A percentile compares a stretch with the other conserved stretches of the same genome.
Conservation (phyloP, 2,113 vertebrate genomes). For the Felis chaus region DNA sequence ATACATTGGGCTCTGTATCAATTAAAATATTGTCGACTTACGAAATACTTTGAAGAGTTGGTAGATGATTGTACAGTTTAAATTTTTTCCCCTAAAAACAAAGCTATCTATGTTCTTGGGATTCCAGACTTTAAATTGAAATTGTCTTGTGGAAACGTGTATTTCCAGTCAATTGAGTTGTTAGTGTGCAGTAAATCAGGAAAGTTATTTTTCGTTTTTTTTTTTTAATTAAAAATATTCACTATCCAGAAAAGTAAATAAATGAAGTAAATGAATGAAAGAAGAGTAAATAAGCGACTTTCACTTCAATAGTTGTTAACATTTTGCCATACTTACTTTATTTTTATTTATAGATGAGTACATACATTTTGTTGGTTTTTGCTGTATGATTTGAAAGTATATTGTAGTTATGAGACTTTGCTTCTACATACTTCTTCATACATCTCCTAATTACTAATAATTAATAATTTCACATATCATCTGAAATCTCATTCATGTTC, state of each 20-base stretch:
- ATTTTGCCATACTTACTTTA: neutral
- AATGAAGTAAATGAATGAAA: neutral
- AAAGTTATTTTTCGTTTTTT: neutral
- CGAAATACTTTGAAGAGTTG: neutral
- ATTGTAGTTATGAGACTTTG: neutral
- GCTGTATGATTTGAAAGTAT: neutral
- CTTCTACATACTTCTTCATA: neutral
- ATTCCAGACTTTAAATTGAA: constrained; percentile 1
- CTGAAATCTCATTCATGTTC: neutral
- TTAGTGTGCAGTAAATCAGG: neutral
- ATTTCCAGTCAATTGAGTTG: neutral
- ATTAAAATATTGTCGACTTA: neutral
- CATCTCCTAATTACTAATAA: neutral
- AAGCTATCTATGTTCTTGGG: neutral
- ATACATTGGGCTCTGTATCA: neutral
- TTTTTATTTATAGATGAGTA: neutral
- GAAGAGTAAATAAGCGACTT: neutral
- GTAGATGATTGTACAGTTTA: neutral
- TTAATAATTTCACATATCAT: neutral
- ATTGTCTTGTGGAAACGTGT: neutral
- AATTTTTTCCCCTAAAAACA: neutral
- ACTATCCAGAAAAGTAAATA: neutral
- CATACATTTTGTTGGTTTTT: neutral
- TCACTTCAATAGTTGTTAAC: neutral
- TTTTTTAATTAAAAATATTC: neutral